Evolutionary conservation across 2,113 vertebrate species (phyloP).

Genomic region (Strigops habroptila): DNA sequence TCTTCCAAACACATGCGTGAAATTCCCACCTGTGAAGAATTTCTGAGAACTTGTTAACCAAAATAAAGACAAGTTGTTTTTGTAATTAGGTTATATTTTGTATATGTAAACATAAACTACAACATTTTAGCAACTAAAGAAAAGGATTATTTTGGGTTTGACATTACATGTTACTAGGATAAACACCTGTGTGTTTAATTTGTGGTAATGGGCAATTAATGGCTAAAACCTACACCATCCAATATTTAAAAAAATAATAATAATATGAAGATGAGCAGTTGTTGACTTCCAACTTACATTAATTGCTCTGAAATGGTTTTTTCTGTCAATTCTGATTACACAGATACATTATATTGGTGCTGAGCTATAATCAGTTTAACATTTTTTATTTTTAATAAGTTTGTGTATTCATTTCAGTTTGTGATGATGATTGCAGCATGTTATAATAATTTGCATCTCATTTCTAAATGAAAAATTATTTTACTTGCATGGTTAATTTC

Average conservation of each 20-base stretch:
- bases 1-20: neutral
- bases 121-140: neutral
- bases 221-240: neutral
- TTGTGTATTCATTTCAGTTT: neutral
- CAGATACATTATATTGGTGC: neutral
- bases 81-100: neutral
- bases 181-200: neutral
- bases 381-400: slow-evolving; percentile 19
- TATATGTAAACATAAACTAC: neutral
- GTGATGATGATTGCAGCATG: neutral
- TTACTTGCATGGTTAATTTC: slow-evolving; percentile 24
- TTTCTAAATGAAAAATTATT: slow-evolving; percentile 15
- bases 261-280: neutral
- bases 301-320: neutral
- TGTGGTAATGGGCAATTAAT: neutral
- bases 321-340: neutral
- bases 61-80: neutral
- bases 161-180: neutral
- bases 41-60: neutral
- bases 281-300: neutral
- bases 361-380: neutral
- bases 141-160: neutral
- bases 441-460: neutral
- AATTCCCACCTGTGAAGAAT: neutral
- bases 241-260: neutral